Evolutionary conservation across 2,113 vertebrate genomes (phyloP).

Genomic region (Oplegnathus fasciatus): DNA sequence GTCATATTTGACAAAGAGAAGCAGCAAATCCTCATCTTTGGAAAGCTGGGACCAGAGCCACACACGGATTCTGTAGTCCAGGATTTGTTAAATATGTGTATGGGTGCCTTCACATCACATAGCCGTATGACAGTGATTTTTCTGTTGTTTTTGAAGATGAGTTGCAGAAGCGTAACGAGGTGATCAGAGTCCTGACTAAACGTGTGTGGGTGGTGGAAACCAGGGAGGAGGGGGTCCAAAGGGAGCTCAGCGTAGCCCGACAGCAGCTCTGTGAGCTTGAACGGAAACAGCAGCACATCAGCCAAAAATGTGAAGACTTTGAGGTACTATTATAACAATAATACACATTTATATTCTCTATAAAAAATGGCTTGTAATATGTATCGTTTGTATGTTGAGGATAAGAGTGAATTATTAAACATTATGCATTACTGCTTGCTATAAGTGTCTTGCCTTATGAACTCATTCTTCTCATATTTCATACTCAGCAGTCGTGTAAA

Average conservation of each 20-base stretch:
- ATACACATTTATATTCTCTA: not conserved
- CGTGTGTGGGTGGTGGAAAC: constrained; percentile 64
- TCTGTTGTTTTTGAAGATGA: constrained; percentile 66
- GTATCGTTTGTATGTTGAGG: no score
- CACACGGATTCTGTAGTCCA: no score
- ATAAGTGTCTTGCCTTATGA: not conserved
- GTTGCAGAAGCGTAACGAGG: constrained; percentile 75
- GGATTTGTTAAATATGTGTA: no score
- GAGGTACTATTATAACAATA: constrained; percentile 52
- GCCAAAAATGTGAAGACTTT: constrained; percentile 67
- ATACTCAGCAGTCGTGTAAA: not conserved
- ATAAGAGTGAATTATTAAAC: not conserved
- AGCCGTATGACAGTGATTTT: not conserved
- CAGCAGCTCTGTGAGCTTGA: constrained; percentile 64
- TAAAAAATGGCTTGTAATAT: not conserved
- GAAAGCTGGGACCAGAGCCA: no score
- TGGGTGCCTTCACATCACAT: not conserved
- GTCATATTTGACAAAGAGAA: no score
- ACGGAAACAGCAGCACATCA: constrained; percentile 59
- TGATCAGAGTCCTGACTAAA: constrained; percentile 75
- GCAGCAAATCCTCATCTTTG: no score
- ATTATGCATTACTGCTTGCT: not conserved
- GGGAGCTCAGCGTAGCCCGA: constrained; percentile 63
- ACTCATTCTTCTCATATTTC: not conserved
- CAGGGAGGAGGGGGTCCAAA: constrained; percentile 63